phyloP scores from a whole-genome alignment of 2,888 invertebrate species.

The Netelia fuscicornis region DNA sequence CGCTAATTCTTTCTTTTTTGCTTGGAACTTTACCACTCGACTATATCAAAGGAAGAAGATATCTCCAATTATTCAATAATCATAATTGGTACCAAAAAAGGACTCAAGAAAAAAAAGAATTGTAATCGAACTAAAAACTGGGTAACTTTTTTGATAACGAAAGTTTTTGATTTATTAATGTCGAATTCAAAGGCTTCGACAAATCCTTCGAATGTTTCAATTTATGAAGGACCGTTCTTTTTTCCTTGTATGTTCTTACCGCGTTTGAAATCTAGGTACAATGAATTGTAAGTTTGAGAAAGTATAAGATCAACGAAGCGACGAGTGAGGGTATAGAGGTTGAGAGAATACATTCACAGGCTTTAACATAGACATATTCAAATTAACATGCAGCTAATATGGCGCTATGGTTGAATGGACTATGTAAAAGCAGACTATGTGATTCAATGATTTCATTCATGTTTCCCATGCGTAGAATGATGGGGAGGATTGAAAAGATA shows the following conservation, averaged over 20 bases:
- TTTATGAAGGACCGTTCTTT: background rate
- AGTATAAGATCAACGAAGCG: background rate
- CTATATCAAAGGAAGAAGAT: background rate
- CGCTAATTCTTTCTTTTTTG: background rate
- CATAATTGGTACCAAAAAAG: background rate
- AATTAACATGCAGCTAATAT: constrained; percentile 70
- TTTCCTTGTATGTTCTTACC: background rate
- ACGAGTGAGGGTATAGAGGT: constrained; percentile 27
- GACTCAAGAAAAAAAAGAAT: background rate
- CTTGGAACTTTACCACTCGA: background rate
- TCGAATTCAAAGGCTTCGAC: background rate
- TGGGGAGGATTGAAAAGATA: constrained; percentile 8
- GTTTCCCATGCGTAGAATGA: constrained; percentile 68
- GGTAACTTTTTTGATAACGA: background rate
- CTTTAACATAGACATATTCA: constrained; percentile 30
- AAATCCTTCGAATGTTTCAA: background rate
- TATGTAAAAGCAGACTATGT: constrained; percentile 54
- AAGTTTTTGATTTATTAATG: background rate
- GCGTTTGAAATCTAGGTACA: background rate
- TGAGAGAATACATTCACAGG: constrained; percentile 49
- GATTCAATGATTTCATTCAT: constrained; percentile 67
- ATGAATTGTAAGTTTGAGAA: background rate
- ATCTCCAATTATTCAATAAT: background rate
- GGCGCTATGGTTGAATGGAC: background rate
- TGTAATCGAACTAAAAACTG: background rate